A percentile compares a stretch with the other conserved stretches of the same genome.
Evolutionary conservation across 2,888 invertebrate genomes (phyloP).

Genomic region (Elysia crispata): DNA sequence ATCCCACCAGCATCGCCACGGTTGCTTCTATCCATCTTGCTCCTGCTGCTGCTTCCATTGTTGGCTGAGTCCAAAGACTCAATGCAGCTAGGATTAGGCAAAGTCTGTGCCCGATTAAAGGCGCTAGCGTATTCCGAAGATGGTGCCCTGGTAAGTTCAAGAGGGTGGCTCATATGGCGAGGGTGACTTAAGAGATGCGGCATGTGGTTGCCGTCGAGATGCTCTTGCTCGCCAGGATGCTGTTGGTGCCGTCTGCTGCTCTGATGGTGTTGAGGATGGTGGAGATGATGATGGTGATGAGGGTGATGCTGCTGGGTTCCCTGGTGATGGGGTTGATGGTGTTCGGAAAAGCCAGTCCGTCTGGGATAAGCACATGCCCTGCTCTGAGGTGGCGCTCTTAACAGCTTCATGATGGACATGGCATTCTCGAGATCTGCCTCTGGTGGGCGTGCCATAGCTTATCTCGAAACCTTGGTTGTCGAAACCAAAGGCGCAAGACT

Average conservation of each 20-base stretch:
- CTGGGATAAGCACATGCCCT: background rate
- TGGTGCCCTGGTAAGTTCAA: too few relatives aligned
- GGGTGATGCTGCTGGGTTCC: background rate
- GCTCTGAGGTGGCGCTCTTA: background rate
- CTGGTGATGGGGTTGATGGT: background rate
- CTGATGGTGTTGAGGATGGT: background rate
- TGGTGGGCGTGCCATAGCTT: background rate
- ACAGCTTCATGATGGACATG: slow-evolving; percentile 36
- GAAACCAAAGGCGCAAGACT: too few relatives aligned
- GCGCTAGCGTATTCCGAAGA: too few relatives aligned
- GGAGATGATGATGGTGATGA: background rate
- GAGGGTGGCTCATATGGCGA: background rate
- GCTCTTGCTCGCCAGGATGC: background rate
- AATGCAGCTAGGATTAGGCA: too few relatives aligned
- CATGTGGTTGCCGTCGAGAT: background rate
- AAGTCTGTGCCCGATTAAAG: too few relatives aligned
- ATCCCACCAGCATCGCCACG: too few relatives aligned
- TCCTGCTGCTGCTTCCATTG: too few relatives aligned
- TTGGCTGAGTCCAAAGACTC: too few relatives aligned
- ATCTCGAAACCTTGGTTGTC: too few relatives aligned
- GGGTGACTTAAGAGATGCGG: background rate
- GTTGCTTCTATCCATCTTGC: too few relatives aligned
- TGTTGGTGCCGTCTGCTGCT: background rate
- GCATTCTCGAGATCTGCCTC: slow-evolving; percentile 25
- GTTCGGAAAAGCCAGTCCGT: background rate